Base-by-base conservation (phyloP, 2,113 vertebrate genomes). In the Asarcornis scutulata region DNA sequence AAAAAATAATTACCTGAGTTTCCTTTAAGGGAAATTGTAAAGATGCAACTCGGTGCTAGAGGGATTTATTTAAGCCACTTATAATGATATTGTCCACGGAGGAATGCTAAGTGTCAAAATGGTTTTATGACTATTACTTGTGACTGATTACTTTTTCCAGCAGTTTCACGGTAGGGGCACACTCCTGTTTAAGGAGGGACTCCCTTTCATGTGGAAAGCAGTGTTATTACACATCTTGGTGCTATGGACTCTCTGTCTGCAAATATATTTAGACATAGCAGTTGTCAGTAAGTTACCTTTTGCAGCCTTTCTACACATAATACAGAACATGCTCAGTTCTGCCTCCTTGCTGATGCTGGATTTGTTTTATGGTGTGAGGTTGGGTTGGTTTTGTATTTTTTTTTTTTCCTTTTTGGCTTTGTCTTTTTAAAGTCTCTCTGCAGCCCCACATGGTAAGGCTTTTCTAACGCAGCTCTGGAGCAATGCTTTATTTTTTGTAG, bases 101-200 rank as follows among this genome's bases (percentile, higher is more conserved):
- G 79, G 64, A 93, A 60, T 68, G 42, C 48, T 68, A 42, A 86
- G 52, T 86, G 50, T 89, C 40, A 74, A 11, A 91, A 68, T 56
- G 29, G 18, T 34, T 89, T 95, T 80, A 74, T 94, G 83, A 63
- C 38, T 91, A 5, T 88, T 94, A 77, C 46, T 93, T 4, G 7
- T 66, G 60, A 79, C 82, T 38, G 50, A 89, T 83, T 74, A 31
- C 42, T 86, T 91, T 91, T 90, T 83, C 73, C 79, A 83, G 50
- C 38, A 52, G 40, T 90, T 94, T 83, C 50, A 46, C 60, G 83
- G 85, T 38, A 83, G n/a, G 12, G 44, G 13, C 22, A 71, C 6
- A 9, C 16, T 83, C 42, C 38, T 88, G 26, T 62, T 87, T 26
- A 53, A 86, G 86, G 25, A 82, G 5, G 6, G 8, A 53, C 22